Base-by-base conservation (phyloP, 1,140 invertebrate genomes). In the Nebria ingens region DNA sequence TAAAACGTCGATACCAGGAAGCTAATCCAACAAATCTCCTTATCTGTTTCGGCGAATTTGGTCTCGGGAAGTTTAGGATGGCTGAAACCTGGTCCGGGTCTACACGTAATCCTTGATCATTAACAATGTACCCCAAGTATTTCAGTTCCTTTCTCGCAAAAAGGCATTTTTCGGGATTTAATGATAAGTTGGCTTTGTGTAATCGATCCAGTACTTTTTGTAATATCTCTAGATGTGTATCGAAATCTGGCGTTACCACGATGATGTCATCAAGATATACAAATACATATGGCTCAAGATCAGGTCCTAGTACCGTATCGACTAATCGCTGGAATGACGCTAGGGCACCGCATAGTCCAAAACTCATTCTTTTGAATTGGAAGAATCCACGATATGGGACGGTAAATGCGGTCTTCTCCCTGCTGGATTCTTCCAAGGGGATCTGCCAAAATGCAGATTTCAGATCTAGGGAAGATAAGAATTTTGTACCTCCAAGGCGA, bases 1-100 rank as follows among this genome's bases (percentile, higher is more conserved):
- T 58, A 61, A 72, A 75, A 23, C 65, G 52, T 21, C 65, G 40
- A 56, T 73, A 74, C 62, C 70, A 77, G 1, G 65, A 63, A 1
- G 63, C 59, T 21, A 78, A 58, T 2, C 77, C 76, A 1, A 78
- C 34, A 57, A 79, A 77, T 21, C 62, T 20, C 45, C 70, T 56
- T 0, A 78, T 21, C 40, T 74, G 64, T 34, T 69, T 67, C 2
- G 62, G 53, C 55, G 57, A 68, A 45, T 54, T 62, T 9, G 75
- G 73, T 17, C 52, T 57, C 6, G 66, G 62, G 60, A 67, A 71
- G 3, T 73, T 60, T 12, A 62, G 15, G 3, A 76, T 68, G 3
- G 72, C 69, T 4, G 21, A 4, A 17, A 73, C 56, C 54, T 75
- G 76, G 11, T 65, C 62, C 0, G 68, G 69, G 57, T 72, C 67